Percentiles rank a stretch among this genome's conserved stretches.
phyloP scores from a whole-genome alignment of 2,888 invertebrate species.

The Norana najaformis region DNA sequence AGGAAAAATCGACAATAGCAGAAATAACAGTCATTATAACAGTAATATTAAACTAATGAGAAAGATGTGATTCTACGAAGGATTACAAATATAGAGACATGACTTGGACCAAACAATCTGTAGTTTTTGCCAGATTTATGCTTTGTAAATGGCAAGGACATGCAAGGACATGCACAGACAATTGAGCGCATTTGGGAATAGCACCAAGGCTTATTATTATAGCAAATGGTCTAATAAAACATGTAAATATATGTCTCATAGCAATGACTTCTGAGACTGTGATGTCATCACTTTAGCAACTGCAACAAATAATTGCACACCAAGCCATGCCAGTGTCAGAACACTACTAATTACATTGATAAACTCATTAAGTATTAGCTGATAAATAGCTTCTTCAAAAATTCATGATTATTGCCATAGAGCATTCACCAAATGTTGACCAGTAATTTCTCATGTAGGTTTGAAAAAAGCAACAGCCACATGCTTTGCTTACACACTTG shows the following conservation, averaged over 20 bases:
- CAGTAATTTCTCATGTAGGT: background rate
- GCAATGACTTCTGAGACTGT: slow-evolving; percentile 3
- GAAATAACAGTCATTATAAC: background rate
- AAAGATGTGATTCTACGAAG: too few species aligned
- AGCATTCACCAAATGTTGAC: background rate
- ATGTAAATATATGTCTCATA: slow-evolving; percentile 3
- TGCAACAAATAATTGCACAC: background rate
- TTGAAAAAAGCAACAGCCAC: background rate
- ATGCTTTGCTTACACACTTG: background rate
- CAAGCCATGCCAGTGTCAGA: slow-evolving; percentile 5
- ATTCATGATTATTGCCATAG: background rate
- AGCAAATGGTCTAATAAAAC: background rate
- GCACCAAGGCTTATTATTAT: background rate
- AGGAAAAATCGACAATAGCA: background rate
- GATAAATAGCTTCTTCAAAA: background rate
- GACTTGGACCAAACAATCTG: too few species aligned
- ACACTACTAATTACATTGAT: background rate
- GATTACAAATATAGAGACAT: too few species aligned
- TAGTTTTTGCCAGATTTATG: too few species aligned
- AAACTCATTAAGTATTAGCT: slow-evolving; percentile 13
- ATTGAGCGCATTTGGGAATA: background rate
- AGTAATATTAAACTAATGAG: too few species aligned
- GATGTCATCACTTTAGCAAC: background rate
- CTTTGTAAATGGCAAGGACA: too few species aligned
- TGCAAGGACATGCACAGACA: background rate